Evolutionary conservation across 1,140 invertebrate genomes (phyloP).

Genomic region (Vollenhovia emeryi): DNA sequence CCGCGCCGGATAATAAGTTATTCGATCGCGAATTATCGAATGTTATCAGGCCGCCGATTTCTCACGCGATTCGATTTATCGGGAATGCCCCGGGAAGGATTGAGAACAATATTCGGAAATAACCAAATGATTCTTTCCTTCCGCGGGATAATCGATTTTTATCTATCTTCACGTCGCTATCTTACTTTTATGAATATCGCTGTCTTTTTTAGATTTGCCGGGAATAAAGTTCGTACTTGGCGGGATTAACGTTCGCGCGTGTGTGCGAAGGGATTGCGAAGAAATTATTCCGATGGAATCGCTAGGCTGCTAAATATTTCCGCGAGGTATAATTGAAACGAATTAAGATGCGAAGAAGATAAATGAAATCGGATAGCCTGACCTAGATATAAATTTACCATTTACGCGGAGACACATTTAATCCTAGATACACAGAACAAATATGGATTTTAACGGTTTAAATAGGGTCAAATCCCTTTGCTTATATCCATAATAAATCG

Average conservation of each 20-base stretch:
- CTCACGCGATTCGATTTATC: conserved; percentile 55
- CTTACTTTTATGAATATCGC: conserved; percentile 18
- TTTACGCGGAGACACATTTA: conserved; percentile 1
- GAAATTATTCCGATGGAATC: conserved; percentile 13
- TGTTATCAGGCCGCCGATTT: conserved; percentile 67
- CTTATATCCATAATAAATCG: neutral
- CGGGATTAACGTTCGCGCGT: neutral
- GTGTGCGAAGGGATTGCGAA: conserved; percentile 1
- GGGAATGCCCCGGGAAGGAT: neutral
- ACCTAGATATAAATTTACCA: neutral
- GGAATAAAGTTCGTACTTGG: neutral
- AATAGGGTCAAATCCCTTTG: neutral
- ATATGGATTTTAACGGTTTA: neutral
- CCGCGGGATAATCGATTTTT: conserved; percentile 11
- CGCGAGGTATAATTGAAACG: conserved; percentile 15
- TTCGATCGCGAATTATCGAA: conserved; percentile 64
- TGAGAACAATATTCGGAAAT: conserved; percentile 38
- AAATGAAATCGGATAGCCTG: conserved; percentile 14
- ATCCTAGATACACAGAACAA: neutral
- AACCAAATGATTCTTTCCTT: conserved; percentile 10
- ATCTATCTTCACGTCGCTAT: neutral
- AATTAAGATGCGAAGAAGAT: conserved; percentile 3
- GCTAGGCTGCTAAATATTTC: conserved; percentile 24
- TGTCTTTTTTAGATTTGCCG: neutral
- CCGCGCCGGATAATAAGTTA: conserved; percentile 68